phyloP scores from a whole-genome alignment of 2,888 invertebrate species.

The Pocota personata region DNA sequence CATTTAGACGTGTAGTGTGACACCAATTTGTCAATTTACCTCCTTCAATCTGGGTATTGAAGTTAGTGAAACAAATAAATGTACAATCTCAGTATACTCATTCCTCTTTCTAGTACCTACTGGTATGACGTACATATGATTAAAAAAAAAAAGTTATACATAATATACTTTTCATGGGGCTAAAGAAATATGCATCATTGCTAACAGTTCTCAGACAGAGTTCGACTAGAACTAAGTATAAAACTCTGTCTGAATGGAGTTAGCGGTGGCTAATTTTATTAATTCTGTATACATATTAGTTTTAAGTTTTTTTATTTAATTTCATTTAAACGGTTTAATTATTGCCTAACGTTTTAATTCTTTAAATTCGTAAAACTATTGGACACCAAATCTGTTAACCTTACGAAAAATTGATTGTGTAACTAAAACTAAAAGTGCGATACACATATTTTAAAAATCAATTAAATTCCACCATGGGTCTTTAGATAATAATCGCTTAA shows the following conservation, averaged over 20 bases:
- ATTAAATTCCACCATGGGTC: neutral
- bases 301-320: conserved; percentile 30
- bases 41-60: neutral
- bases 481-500: neutral
- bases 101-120: neutral
- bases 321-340: conserved; percentile 39
- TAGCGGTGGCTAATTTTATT: conserved; percentile 73
- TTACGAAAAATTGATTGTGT: neutral
- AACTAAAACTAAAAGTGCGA: neutral
- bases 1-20: conserved; percentile 18
- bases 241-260: conserved; percentile 82
- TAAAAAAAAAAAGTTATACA: neutral
- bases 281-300: conserved; percentile 61
- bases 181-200: conserved; percentile 15
- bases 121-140: neutral
- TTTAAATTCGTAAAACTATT: neutral
- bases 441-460: neutral
- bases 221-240: conserved; percentile 79
- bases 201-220: conserved; percentile 82
- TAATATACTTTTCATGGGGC: conserved; percentile 26
- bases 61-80: conserved; percentile 1
- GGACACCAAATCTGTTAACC: neutral
- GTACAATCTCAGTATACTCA: too few relatives aligned
- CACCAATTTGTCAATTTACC: conserved; percentile 17
- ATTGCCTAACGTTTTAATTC: conserved; percentile 42